Evolutionary conservation across 1,140 invertebrate genomes (phyloP), one percentile per base, ranked within the genome.

Genomic region (Oedothorax gibbosus): DNA sequence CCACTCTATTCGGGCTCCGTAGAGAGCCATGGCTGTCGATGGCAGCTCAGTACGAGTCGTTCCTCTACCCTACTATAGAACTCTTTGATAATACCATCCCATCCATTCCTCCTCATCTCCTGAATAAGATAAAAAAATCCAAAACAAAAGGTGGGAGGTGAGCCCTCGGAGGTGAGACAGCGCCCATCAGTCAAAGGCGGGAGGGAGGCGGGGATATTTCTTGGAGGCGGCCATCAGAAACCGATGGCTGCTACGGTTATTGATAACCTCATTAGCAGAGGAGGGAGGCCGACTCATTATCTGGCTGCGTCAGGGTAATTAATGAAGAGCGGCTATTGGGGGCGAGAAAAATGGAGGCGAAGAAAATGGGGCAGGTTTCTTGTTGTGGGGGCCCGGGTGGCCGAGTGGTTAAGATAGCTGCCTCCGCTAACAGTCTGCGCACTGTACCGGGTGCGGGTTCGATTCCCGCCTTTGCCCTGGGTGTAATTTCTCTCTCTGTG

Each of bases 281-380:
- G 68, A 82, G 79, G 68, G 62, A 56, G 69, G 56, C n/a, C 71
- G 81, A 84, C 81, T 84, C 75, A 84, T 84, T 84, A 84, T 84
- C 81, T 84, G 81, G 35, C 76, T 84, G 76, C 73, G 81, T 84
- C 81, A 84, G 81, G 81, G 75, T 84, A 84, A 84, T 84, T 84
- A 84, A 84, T 84, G 81, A 84, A 84, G 56, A 69, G 73, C 80
- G 80, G 50, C 49, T 35, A 21, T 18, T 11, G 72, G 51, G 50
- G 57, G 66, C 56, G 68, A 60, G 54, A 57, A 56, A 57, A 7
- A 15, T 69, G 73, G 57, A 49, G 35, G 35, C 9, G 53, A 66
- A n/a, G 75, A 77, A 77, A 77, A 77, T 11, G 75, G 75, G 75
- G 62, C 57, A 77, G 21, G 64, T 77, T 77, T 77, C 64, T 77